phyloP scores from a whole-genome alignment of 2,888 invertebrate genomes.

The Archaeoteleia sp. region DNA sequence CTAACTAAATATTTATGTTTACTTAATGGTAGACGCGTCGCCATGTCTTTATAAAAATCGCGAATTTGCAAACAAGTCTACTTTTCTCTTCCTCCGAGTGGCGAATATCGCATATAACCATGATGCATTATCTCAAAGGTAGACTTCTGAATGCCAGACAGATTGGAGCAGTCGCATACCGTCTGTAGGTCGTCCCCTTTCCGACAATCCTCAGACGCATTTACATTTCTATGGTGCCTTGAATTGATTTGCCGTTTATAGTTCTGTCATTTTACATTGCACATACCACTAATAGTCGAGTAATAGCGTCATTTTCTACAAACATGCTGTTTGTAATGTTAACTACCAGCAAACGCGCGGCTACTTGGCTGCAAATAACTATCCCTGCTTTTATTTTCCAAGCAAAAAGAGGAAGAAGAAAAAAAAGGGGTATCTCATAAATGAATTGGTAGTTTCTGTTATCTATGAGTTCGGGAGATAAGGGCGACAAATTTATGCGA shows the following conservation, averaged over 20 bases:
- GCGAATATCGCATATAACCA: neutral
- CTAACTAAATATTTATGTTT: no score
- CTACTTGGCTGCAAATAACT: no score
- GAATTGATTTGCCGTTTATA: neutral
- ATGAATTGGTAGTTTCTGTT: neutral
- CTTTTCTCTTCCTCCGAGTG: neutral
- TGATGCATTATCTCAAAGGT: neutral
- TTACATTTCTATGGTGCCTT: neutral
- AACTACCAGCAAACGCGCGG: no score
- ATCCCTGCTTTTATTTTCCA: no score
- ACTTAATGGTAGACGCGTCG: no score
- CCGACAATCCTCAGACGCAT: neutral
- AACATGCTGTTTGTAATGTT: no score
- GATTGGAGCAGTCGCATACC: neutral
- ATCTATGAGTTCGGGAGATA: neutral
- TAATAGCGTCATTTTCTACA: no score
- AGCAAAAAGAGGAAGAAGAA: no score
- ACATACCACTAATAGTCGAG: no score
- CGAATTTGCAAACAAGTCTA: neutral
- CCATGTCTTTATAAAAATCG: neutral
- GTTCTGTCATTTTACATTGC: no score
- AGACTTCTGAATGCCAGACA: neutral
- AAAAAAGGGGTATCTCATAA: no score
- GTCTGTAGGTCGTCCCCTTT: neutral
- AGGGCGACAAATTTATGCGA: constrained; percentile 2